These are phyloP conservation scores for Heliconius hewitsoni DNA, from an alignment of 1,140 invertebrate species.

Conservation along the genomic window DNA sequence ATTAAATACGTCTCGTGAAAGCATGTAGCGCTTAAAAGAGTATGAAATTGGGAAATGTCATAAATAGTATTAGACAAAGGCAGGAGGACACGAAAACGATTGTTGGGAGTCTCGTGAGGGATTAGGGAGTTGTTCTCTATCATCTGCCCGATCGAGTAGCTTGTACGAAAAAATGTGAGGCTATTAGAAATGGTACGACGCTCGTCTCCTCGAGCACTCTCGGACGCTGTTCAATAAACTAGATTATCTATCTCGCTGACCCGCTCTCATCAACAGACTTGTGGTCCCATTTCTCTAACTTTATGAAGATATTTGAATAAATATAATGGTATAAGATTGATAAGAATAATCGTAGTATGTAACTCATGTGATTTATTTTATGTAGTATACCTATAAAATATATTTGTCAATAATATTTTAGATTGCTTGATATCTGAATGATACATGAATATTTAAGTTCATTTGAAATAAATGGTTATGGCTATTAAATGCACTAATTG, in stretches of 20 bases:
- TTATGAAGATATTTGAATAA: conserved; percentile 36
- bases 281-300: conserved; percentile 30
- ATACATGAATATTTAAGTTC: no score
- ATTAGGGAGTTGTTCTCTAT: conserved; percentile 40
- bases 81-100: conserved; percentile 22
- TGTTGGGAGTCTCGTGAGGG: conserved; percentile 17
- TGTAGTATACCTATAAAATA: background rate
- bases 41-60: background rate
- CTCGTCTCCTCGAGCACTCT: conserved; percentile 50
- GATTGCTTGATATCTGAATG: no score
- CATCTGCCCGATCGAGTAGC: conserved; percentile 58
- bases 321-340: conserved; percentile 22
- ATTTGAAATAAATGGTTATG: no score
- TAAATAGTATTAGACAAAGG: conserved; percentile 33
- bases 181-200: conserved; percentile 59
- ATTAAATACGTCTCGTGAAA: background rate
- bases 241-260: conserved; percentile 45
- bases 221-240: conserved; percentile 37
- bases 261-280: conserved; percentile 39
- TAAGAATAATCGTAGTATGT: background rate
- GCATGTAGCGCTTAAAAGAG: background rate
- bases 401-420: background rate
- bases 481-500: no score
- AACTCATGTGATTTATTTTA: background rate
- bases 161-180: conserved; percentile 62